Percentiles rank a stretch among this genome's conserved stretches.
Conservation (phyloP, 2,113 vertebrate species). For the Epinephelus fuscoguttatus region DNA sequence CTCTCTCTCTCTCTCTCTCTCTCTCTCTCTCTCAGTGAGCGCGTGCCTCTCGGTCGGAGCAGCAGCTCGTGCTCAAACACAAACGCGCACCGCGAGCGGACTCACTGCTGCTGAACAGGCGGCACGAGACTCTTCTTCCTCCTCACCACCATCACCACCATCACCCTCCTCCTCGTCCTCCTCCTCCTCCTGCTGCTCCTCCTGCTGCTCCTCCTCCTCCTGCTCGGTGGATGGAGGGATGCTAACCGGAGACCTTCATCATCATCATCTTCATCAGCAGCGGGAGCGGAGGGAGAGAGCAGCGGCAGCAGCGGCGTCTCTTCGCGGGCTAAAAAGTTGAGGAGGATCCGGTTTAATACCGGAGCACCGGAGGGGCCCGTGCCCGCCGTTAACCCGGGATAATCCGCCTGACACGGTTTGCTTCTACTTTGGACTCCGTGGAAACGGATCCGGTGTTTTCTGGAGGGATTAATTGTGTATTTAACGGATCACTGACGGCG, state of each 20-base stretch:
- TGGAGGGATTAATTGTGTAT: slow-evolving; percentile 17
- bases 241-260: slow-evolving; percentile 23
- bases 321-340: slow-evolving; percentile 66
- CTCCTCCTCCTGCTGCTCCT: slow-evolving; percentile 10
- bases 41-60: slow-evolving; percentile 49
- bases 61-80: slow-evolving; percentile 47
- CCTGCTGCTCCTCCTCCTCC: slow-evolving; percentile 27
- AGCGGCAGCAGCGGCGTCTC: slow-evolving; percentile 22
- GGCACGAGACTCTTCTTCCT: slow-evolving; percentile 40
- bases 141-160: neutral
- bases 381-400: slow-evolving; percentile 32
- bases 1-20: neutral
- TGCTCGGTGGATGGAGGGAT: slow-evolving; percentile 40
- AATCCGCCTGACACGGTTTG: slow-evolving; percentile 20
- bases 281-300: neutral
- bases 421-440: slow-evolving; percentile 14
- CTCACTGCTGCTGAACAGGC: slow-evolving; percentile 30
- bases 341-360: slow-evolving; percentile 36
- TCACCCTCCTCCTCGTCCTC: neutral
- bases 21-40: slow-evolving; percentile 17
- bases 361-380: slow-evolving; percentile 45
- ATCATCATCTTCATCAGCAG: neutral
- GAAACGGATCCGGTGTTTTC: slow-evolving; percentile 3
- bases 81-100: slow-evolving; percentile 30
- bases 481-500: slow-evolving; percentile 12